Evolutionary conservation across 2,797 vertebrate species (phyloP).

Genomic region (Semaprochilodus insignis): DNA sequence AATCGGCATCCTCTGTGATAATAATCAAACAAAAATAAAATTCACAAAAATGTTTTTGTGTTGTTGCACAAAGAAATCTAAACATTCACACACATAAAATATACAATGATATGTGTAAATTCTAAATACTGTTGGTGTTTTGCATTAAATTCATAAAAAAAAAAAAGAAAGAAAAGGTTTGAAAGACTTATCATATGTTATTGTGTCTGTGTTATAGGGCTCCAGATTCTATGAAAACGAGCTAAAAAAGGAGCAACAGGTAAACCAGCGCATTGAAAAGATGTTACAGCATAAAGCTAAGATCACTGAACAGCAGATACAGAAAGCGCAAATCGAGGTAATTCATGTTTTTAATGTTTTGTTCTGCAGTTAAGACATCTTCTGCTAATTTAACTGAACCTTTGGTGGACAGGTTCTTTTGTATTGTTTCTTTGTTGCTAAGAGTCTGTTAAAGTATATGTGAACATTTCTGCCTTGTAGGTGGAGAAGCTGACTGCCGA

Average conservation of each 20-base stretch:
- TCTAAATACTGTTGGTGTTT: background rate
- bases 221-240: slow-evolving; percentile 96
- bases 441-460: too few relatives aligned
- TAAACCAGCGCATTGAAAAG: slow-evolving; percentile 93
- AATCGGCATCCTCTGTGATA: background rate
- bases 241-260: slow-evolving; percentile 91
- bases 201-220: slow-evolving; percentile 72
- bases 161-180: background rate
- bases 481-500: slow-evolving; percentile 82
- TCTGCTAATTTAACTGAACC: too few relatives aligned
- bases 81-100: background rate
- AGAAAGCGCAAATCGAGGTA: slow-evolving; percentile 84
- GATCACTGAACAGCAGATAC: slow-evolving; percentile 85
- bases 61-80: background rate
- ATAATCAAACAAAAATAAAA: too few relatives aligned
- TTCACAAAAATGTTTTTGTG: too few relatives aligned
- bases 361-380: background rate
- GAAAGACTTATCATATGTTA: background rate
- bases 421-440: background rate
- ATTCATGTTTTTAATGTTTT: background rate
- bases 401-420: background rate
- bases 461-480: slow-evolving; percentile 66
- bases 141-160: background rate
- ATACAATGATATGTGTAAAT: too few relatives aligned
- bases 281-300: slow-evolving; percentile 89